phyloP scores from a whole-genome alignment of 1,140 invertebrate species.

The Bombus pyrosoma region DNA sequence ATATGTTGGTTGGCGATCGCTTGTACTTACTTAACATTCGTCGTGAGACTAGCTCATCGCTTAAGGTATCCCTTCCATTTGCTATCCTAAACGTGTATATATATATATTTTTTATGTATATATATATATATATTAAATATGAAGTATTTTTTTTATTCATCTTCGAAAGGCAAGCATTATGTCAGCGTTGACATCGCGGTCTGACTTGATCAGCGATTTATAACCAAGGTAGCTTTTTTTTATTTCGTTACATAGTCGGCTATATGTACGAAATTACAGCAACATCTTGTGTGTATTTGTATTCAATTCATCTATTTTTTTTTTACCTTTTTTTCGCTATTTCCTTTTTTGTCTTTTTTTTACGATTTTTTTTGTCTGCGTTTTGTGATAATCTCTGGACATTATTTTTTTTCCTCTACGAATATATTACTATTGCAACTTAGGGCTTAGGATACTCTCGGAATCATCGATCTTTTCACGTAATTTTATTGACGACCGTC shows the following conservation, averaged over 20 bases:
- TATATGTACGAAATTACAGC: constrained; percentile 70
- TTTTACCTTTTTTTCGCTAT: constrained; percentile 42
- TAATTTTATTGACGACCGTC: constrained; percentile 67
- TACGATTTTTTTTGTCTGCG: constrained; percentile 32
- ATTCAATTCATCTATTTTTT: constrained; percentile 42
- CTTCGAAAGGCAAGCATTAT: constrained; percentile 74
- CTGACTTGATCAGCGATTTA: constrained; percentile 42
- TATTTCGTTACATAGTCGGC: constrained; percentile 52
- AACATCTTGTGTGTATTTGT: constrained; percentile 47
- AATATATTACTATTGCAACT: constrained; percentile 72
- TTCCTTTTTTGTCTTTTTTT: constrained; percentile 51
- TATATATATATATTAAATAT: constrained; percentile 67
- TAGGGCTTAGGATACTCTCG: constrained; percentile 55
- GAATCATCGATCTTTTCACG: constrained; percentile 70
- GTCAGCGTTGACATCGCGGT: constrained; percentile 39
- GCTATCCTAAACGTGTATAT: constrained; percentile 63
- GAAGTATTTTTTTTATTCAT: constrained; percentile 64
- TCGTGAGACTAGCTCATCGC: constrained; percentile 74
- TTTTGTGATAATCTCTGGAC: constrained; percentile 36
- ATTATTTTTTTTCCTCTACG: constrained; percentile 55
- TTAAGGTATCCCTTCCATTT: constrained; percentile 48
- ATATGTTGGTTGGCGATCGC: constrained; percentile 59
- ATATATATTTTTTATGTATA: constrained; percentile 57
- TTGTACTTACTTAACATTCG: constrained; percentile 74
- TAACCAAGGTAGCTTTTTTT: constrained; percentile 46